Percentiles rank a stretch among this genome's conserved stretches.
Conservation (phyloP, 92 coral and sea anemone genomes). For the Isaurus tuberculatus region DNA sequence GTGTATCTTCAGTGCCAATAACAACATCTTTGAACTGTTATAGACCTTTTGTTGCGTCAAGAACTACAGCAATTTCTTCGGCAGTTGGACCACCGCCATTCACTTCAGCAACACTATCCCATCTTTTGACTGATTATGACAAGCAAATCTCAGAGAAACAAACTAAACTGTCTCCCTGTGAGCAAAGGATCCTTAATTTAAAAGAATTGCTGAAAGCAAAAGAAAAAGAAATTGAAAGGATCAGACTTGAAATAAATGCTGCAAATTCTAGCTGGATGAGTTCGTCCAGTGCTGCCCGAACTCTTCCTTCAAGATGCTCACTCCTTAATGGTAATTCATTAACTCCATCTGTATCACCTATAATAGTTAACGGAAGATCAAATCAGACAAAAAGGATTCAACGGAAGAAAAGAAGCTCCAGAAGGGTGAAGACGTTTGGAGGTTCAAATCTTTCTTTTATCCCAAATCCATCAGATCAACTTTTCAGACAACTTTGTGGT, state of each 20-base stretch:
- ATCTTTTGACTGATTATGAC: neutral
- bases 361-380: neutral
- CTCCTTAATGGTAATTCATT: neutral
- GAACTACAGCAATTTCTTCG: neutral
- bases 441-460: slow-evolving; percentile 6
- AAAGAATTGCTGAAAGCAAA: slow-evolving; percentile 40
- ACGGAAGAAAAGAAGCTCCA: slow-evolving; percentile 12
- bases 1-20: neutral
- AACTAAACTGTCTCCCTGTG: slow-evolving; percentile 29
- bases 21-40: neutral
- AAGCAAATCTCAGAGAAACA: neutral
- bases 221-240: slow-evolving; percentile 38
- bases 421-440: neutral
- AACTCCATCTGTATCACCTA: neutral
- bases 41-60: neutral
- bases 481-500: slow-evolving; percentile 43
- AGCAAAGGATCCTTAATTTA: slow-evolving; percentile 17
- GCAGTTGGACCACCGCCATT: neutral
- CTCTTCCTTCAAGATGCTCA: neutral
- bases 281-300: neutral
- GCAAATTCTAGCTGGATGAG: neutral
- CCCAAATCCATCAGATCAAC: slow-evolving; percentile 41
- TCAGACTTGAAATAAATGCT: slow-evolving; percentile 35
- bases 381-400: neutral
- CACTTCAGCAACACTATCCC: neutral